Evolutionary conservation across 2,797 vertebrate genomes (phyloP), one percentile per base, ranked within the genome.

Genomic region (Emydoidea blandingii): DNA sequence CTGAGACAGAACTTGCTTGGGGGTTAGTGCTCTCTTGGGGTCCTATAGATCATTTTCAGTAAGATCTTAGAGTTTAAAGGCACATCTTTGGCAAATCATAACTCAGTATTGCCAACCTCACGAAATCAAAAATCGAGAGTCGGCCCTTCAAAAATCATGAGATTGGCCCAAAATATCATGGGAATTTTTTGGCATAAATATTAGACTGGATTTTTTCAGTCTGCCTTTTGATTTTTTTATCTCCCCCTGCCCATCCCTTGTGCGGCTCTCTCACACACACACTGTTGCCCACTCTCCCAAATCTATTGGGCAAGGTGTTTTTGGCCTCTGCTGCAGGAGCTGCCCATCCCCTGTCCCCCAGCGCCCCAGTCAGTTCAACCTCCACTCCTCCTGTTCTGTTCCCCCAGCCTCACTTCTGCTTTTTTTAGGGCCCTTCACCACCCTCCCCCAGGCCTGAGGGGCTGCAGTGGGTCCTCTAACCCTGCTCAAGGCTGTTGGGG

Each of bases 31-130:
- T 1, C 0, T 62, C 59, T 65, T 31, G 15, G 9, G 53, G 3
- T 37, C 68, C 62, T 59, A 81, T 31, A 53, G 6, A 1, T 6
- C 12, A 15, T 62, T 54, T 72, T 89, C 53, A 0, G 2, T 5
- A 37, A 2, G 76, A 57, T 57, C 27, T 54, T 2, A 31, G 54
- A 81, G 16, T 89, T 94, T 44, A 74, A 83, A 50, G 62, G 54
- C 47, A 91, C 16, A 87, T 72, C 76, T n/a, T 56, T 88, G 88
- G 86, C 82, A 85, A 95, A 93, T 93, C 37, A 41, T 83, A 94
- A 87, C 78, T 93, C 31, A 62, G 6, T 62, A 34, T 8, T 34
- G 59, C 29, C 59, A 62, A 62, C 31, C 59, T 62, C 59, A 34
- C 3, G 6, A 62, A 31, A 62, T 34, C 5, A 62, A 62, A 62